Percentiles rank a stretch among this genome's conserved stretches.
These are phyloP conservation scores for Erpobdella octoculata DNA, from an alignment of 2,888 invertebrate genomes.

Conservation along the genomic window DNA sequence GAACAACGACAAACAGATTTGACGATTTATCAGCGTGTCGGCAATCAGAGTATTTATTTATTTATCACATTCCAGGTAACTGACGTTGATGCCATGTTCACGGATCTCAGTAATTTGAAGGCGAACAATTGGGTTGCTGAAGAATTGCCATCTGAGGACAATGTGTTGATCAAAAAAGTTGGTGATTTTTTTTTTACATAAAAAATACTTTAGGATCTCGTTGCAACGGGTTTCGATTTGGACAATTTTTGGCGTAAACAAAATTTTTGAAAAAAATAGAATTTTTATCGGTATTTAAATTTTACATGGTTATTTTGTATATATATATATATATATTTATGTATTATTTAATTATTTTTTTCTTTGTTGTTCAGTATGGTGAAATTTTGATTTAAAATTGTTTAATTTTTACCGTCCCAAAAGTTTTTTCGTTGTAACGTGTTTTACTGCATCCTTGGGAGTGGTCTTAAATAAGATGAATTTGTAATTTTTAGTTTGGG, in stretches of 20 bases:
- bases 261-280: background rate
- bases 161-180: background rate
- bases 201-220: background rate
- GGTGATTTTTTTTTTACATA: background rate
- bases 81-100: conserved; percentile 19
- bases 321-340: background rate
- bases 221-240: too few relatives aligned
- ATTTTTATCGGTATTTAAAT: background rate
- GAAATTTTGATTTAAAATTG: background rate
- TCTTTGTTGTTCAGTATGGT: background rate
- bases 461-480: background rate
- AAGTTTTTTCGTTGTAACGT: too few relatives aligned
- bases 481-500: background rate
- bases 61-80: conserved; percentile 1
- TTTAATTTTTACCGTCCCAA: too few relatives aligned
- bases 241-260: background rate
- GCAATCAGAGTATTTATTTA: background rate
- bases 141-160: background rate
- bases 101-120: background rate
- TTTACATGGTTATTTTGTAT: too few relatives aligned
- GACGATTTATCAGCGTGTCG: too few relatives aligned
- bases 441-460: too few relatives aligned
- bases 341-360: background rate
- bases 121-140: conserved; percentile 12
- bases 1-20: too few relatives aligned